These are phyloP conservation scores for Cichlasoma orientale DNA, from an alignment of 2,797 vertebrate species.

Conservation along the genomic window DNA sequence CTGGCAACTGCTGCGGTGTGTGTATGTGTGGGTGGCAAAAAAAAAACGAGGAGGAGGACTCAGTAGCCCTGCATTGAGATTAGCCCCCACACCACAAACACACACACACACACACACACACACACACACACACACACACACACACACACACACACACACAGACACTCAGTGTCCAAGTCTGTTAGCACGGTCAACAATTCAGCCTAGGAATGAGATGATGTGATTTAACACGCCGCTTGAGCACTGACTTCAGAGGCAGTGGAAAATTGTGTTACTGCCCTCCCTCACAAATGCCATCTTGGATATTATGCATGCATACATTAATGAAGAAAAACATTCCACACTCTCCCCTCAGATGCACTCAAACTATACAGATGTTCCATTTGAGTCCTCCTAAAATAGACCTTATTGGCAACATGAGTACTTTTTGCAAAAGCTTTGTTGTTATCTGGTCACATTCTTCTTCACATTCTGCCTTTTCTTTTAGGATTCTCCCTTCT, in stretches of 20 bases:
- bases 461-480: fast-evolving
- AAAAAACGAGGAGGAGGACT: conserved; percentile 48
- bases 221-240: conserved; percentile 54
- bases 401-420: conserved; percentile 1
- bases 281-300: conserved; percentile 42
- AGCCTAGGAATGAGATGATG: conserved; percentile 42
- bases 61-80: conserved; percentile 42
- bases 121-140: conserved; percentile 9
- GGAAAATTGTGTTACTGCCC: conserved; percentile 34
- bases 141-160: conserved; percentile 6
- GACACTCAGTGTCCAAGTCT: conserved; percentile 39
- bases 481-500: fast-evolving
- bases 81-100: conserved; percentile 17
- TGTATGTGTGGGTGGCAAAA: conserved; percentile 65
- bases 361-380: conserved; percentile 8
- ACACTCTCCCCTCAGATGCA: background rate
- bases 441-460: background rate
- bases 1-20: conserved; percentile 39
- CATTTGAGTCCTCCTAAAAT: conserved; percentile 20
- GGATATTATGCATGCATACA: conserved; percentile 40
- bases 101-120: conserved; percentile 22
- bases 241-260: conserved; percentile 49
- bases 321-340: conserved; percentile 22
- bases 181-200: conserved; percentile 57
- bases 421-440: background rate